phyloP scores from a whole-genome alignment of 2,113 vertebrate genomes.

The Corapipo altera region DNA sequence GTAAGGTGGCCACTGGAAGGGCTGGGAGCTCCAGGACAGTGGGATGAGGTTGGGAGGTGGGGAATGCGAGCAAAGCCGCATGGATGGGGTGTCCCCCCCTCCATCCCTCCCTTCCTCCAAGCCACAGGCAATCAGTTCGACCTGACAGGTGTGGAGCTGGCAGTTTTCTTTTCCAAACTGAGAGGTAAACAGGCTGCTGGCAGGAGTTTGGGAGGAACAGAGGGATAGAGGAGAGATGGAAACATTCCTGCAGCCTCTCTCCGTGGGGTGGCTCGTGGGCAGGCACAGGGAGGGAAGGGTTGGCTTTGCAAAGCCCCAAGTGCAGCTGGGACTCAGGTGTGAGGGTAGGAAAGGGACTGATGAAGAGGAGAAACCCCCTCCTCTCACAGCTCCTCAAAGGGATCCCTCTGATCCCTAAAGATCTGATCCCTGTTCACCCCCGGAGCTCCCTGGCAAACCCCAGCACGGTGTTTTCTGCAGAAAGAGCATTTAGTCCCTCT shows the following conservation, averaged over 20 bases:
- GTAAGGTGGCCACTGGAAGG: background rate
- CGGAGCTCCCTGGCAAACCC: background rate
- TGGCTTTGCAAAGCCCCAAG: background rate
- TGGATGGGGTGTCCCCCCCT: background rate
- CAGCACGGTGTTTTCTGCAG: background rate
- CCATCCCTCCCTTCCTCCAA: background rate
- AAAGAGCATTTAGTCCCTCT: background rate
- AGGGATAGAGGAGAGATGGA: background rate
- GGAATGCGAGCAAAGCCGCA: background rate
- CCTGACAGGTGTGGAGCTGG: conserved; percentile 46
- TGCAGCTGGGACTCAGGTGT: background rate
- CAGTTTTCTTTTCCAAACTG: conserved; percentile 17
- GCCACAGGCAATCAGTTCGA: conserved; percentile 37
- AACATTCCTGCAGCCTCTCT: background rate
- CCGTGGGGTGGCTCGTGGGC: background rate
- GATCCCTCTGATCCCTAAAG: background rate
- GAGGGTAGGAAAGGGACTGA: background rate
- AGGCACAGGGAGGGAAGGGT: background rate
- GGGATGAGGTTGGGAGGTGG: background rate
- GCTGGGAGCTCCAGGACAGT: background rate
- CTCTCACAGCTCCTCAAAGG: background rate
- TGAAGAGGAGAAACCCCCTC: background rate
- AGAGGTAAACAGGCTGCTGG: conserved; percentile 30
- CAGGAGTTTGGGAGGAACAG: background rate
- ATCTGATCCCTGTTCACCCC: background rate